These are phyloP conservation scores for Eugnorisma glareosa DNA, from an alignment of 2,888 invertebrate genomes.

Conservation along the genomic window DNA sequence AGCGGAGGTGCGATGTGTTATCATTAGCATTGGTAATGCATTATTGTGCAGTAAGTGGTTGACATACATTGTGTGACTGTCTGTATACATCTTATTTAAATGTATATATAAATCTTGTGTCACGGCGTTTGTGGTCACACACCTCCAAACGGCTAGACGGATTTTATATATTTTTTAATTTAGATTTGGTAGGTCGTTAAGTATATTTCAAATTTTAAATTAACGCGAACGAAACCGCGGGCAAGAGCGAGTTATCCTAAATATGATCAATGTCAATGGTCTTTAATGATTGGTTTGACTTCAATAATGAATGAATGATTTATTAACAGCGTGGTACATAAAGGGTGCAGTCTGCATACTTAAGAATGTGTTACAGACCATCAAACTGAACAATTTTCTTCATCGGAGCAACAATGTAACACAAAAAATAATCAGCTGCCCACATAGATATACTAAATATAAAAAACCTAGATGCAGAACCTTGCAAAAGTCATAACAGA, in stretches of 20 bases:
- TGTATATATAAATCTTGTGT: no score
- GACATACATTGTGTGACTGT: background rate
- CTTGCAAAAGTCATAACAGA: background rate
- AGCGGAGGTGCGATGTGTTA: no score
- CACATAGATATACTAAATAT: background rate
- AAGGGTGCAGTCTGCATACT: background rate
- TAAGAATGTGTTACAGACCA: background rate
- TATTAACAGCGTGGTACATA: background rate
- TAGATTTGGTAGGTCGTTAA: no score
- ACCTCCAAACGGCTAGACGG: no score
- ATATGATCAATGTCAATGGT: background rate
- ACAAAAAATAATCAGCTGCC: background rate
- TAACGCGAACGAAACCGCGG: no score
- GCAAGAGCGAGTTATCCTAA: no score
- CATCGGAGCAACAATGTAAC: no score
- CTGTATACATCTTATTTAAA: no score
- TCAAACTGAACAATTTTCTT: background rate
- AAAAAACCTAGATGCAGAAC: background rate
- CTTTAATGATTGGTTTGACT: background rate
- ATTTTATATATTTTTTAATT: no score
- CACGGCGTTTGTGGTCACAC: no score
- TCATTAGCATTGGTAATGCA: no score
- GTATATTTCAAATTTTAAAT: no score
- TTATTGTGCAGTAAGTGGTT: background rate
- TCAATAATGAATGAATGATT: background rate